phyloP scores from a whole-genome alignment of 2,888 invertebrate genomes.

The Andrena praecox region DNA sequence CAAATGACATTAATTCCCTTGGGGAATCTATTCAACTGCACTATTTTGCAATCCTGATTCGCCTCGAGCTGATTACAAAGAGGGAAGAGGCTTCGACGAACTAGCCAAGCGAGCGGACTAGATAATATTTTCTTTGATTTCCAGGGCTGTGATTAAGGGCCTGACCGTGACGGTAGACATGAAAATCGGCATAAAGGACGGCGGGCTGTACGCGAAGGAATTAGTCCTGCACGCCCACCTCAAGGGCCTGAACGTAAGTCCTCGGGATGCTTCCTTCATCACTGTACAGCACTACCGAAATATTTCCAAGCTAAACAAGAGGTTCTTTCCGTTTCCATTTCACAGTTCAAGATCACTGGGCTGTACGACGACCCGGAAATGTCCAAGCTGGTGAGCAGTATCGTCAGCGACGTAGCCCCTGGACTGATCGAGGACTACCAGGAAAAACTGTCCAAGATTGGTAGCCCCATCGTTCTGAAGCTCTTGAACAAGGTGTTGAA shows the following conservation, averaged over 20 bases:
- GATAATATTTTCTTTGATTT: constrained; percentile 10
- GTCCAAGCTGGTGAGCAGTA: constrained; percentile 66
- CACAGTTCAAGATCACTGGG: constrained; percentile 67
- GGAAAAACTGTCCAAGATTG: constrained; percentile 19
- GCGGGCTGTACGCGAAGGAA: constrained; percentile 18
- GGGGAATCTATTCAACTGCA: not conserved
- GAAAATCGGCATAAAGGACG: not conserved
- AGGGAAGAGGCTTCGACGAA: no score
- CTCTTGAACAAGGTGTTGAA: constrained; percentile 55
- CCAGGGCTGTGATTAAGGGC: constrained; percentile 1
- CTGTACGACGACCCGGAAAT: constrained; percentile 68
- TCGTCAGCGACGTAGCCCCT: constrained; percentile 68
- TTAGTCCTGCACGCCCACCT: constrained; percentile 33
- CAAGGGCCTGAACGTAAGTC: constrained; percentile 57
- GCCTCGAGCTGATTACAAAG: not conserved
- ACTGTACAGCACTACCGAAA: not conserved
- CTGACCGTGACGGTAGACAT: constrained; percentile 20
- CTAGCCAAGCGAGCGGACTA: not conserved
- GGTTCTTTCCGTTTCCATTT: not conserved
- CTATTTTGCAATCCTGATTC: not conserved
- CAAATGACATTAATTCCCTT: not conserved
- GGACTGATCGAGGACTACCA: constrained; percentile 70
- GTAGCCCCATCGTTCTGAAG: constrained; percentile 21
- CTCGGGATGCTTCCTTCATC: not conserved
- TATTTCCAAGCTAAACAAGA: not conserved